Evolutionary conservation across 2,888 invertebrate species (phyloP).

Genomic region (Chironomus tentans): DNA sequence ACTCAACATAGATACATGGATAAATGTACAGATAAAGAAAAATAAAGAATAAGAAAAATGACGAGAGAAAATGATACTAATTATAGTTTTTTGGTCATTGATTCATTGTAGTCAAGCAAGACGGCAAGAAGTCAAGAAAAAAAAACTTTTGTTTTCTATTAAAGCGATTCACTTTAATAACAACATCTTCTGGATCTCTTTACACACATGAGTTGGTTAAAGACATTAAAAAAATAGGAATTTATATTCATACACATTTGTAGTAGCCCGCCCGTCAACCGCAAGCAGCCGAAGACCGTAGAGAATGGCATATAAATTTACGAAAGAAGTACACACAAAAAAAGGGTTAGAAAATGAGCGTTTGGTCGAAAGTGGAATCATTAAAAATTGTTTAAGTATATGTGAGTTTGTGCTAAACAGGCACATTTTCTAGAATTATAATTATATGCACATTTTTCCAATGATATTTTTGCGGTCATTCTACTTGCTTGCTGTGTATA

Average conservation of each 20-base stretch:
- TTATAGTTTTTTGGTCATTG: background rate
- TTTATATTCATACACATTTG: background rate
- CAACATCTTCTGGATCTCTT: too few species aligned
- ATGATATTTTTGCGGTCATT: constrained; percentile 15
- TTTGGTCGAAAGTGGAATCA: constrained; percentile 7
- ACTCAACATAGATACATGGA: background rate
- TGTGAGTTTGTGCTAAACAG: constrained; percentile 20
- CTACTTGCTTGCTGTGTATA: background rate
- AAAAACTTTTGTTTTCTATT: constrained; percentile 15
- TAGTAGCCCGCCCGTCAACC: constrained; percentile 8
- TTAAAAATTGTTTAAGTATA: constrained; percentile 24
- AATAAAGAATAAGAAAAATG: background rate
- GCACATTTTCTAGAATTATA: constrained; percentile 23
- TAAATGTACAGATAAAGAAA: background rate
- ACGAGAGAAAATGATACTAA: background rate
- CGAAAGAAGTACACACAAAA: too few species aligned
- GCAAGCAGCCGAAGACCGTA: background rate
- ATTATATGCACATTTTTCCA: constrained; percentile 22
- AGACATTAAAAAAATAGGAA: background rate
- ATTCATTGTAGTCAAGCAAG: background rate
- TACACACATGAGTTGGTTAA: constrained; percentile 13
- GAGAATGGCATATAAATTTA: background rate
- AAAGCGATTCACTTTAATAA: constrained; percentile 18
- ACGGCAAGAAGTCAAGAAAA: background rate
- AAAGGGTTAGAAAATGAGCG: background rate